phyloP scores from a whole-genome alignment of 2,888 invertebrate genomes.

The Conus canariensis region DNA sequence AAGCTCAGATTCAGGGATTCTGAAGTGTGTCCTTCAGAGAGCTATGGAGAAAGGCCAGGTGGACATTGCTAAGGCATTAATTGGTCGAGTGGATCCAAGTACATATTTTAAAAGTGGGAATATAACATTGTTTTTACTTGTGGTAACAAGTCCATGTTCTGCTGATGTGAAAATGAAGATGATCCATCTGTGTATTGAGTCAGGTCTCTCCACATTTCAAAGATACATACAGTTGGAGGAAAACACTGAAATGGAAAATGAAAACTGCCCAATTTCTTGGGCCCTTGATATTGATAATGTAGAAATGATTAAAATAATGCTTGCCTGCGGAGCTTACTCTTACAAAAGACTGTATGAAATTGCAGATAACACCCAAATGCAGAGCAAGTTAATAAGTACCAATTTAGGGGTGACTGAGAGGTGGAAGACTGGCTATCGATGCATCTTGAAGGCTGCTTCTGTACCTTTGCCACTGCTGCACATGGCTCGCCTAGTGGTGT shows the following conservation, averaged over 20 bases:
- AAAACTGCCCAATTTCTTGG: not conserved
- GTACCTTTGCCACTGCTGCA: not conserved
- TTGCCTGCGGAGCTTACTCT: not conserved
- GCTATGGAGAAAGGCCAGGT: not conserved
- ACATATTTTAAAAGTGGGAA: no score
- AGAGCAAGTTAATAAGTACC: not conserved
- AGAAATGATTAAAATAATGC: not conserved
- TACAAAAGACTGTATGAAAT: not conserved
- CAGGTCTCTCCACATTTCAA: slow-evolving; percentile 13
- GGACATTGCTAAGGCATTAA: not conserved
- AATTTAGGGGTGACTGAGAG: not conserved
- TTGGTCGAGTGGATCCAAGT: not conserved
- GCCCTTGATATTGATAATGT: not conserved
- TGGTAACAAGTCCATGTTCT: no score
- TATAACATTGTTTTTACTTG: not conserved
- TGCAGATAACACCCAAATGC: not conserved
- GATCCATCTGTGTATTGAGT: slow-evolving; percentile 4
- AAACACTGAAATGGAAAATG: not conserved
- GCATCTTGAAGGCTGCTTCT: not conserved
- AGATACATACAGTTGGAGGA: not conserved
- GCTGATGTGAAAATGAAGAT: not conserved
- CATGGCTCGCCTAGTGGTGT: slow-evolving; percentile 1
- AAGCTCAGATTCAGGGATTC: not conserved
- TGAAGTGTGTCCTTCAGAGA: not conserved
- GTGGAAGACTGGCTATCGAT: not conserved